Evolutionary conservation across 1,140 invertebrate species (phyloP).

Genomic region (Brevipalpus yothersi): DNA sequence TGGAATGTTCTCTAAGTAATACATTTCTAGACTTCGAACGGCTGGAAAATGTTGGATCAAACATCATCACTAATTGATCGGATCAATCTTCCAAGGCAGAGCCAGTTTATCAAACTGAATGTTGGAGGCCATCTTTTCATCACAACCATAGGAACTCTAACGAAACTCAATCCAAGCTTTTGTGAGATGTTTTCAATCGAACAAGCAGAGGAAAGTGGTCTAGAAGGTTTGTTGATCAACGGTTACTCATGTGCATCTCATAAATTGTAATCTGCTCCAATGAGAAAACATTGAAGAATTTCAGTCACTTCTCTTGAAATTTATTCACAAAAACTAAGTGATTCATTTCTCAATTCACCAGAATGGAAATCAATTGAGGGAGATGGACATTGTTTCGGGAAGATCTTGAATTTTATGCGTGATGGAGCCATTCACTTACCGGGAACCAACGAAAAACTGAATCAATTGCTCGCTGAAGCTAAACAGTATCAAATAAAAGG

Average conservation of each 20-base stretch:
- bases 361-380: neutral
- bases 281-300: too few relatives aligned
- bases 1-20: too few relatives aligned
- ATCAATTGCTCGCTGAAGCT: neutral
- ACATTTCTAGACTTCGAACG: too few relatives aligned
- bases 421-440: neutral
- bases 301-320: too few relatives aligned
- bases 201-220: neutral
- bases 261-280: too few relatives aligned
- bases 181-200: neutral
- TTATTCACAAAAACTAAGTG: too few relatives aligned
- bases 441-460: neutral
- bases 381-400: neutral
- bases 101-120: constrained; percentile 79
- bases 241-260: too few relatives aligned
- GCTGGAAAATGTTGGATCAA: too few relatives aligned
- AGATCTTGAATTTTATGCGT: neutral
- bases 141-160: constrained; percentile 71
- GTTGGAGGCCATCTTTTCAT: constrained; percentile 75
- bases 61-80: too few relatives aligned
- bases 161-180: neutral
- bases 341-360: neutral
- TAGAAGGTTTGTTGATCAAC: too few relatives aligned
- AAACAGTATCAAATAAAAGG: neutral
- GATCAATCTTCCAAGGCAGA: too few relatives aligned